Percentiles rank a stretch among this genome's conserved stretches.
Evolutionary conservation across 1,140 invertebrate species (phyloP).

Genomic region (Gonatopus flavifemur): DNA sequence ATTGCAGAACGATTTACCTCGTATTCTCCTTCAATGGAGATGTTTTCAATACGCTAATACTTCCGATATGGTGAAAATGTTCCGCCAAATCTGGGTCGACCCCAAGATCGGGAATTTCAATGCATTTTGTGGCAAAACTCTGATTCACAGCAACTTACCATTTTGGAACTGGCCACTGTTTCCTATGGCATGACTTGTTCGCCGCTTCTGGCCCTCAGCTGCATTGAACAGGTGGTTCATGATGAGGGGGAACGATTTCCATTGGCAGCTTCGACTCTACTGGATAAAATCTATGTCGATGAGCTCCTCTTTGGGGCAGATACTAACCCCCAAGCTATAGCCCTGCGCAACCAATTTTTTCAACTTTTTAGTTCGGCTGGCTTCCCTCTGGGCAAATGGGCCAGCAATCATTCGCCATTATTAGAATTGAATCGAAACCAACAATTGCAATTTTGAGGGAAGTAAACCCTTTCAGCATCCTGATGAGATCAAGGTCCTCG

Average conservation of each 20-base stretch:
- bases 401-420: too few relatives aligned
- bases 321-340: too few relatives aligned
- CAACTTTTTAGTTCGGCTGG: too few relatives aligned
- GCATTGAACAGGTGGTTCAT: not conserved
- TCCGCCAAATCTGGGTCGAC: not conserved
- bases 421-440: too few relatives aligned
- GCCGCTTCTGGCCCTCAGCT: not conserved
- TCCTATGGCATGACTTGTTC: not conserved
- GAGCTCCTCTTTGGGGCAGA: not conserved
- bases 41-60: not conserved
- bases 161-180: slow-evolving; percentile 1
- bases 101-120: not conserved
- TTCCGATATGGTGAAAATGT: slow-evolving; percentile 1
- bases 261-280: not conserved
- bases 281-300: not conserved
- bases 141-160: not conserved
- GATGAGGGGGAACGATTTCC: not conserved
- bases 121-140: not conserved
- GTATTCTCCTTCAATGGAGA: not conserved
- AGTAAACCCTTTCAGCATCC: too few relatives aligned
- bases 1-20: not conserved
- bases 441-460: too few relatives aligned
- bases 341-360: too few relatives aligned
- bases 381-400: too few relatives aligned
- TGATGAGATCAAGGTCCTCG: too few relatives aligned